These are phyloP conservation scores for Parotia lawesii DNA, from an alignment of 2,113 vertebrate species.

Conservation along the genomic window DNA sequence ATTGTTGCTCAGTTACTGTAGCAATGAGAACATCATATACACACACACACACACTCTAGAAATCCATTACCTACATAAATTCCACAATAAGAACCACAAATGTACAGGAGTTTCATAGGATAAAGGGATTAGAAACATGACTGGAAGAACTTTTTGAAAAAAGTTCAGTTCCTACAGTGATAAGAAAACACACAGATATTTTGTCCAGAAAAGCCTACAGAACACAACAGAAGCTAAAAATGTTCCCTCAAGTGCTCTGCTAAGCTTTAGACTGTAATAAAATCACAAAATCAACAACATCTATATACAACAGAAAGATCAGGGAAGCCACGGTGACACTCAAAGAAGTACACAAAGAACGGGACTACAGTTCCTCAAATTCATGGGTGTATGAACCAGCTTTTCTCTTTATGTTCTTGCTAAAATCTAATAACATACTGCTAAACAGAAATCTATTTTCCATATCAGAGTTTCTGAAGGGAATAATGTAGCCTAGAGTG, in stretches of 20 bases:
- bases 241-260: not conserved
- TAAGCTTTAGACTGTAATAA: not conserved
- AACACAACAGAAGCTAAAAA: not conserved
- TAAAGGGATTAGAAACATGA: not conserved
- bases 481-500: not conserved
- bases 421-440: not conserved
- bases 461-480: not conserved
- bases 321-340: not conserved
- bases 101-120: slow-evolving; percentile 33
- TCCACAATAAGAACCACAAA: slow-evolving; percentile 45
- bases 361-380: not conserved
- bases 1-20: not conserved
- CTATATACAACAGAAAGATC: not conserved
- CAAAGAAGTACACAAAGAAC: not conserved
- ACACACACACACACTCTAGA: not conserved
- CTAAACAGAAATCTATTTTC: not conserved
- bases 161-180: not conserved
- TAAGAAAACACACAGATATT: not conserved
- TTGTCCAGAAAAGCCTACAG: not conserved
- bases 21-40: not conserved
- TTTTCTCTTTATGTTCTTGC: not conserved
- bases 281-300: not conserved
- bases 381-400: not conserved
- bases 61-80: slow-evolving; percentile 23
- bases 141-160: not conserved